A percentile compares a stretch with the other conserved stretches of the same genome.
These are phyloP conservation scores for Melanaphis sacchari DNA, from an alignment of 1,140 invertebrate genomes.

Conservation along the genomic window DNA sequence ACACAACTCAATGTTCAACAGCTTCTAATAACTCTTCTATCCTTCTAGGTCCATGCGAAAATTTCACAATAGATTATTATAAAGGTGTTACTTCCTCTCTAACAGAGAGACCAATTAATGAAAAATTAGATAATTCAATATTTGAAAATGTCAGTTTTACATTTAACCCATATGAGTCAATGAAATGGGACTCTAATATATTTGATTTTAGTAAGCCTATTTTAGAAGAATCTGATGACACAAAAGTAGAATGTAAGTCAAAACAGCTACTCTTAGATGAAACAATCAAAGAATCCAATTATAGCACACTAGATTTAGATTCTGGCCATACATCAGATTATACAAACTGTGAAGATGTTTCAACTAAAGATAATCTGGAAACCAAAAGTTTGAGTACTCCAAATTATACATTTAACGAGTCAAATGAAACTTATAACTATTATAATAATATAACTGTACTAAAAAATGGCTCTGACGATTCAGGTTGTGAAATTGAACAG, in stretches of 20 bases:
- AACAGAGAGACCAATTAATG: conserved; percentile 60
- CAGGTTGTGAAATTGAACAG: conserved; percentile 57
- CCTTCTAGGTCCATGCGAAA: conserved; percentile 68
- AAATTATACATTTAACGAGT: conserved; percentile 30
- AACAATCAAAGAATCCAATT: conserved; percentile 19
- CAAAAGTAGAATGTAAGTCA: neutral
- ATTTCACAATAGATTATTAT: conserved; percentile 67
- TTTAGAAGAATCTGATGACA: conserved; percentile 11
- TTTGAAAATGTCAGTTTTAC: conserved; percentile 55
- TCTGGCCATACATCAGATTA: conserved; percentile 51
- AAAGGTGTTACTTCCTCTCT: conserved; percentile 66
- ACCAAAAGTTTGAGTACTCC: conserved; percentile 24
- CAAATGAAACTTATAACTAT: conserved; percentile 33
- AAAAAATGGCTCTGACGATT: conserved; percentile 63
- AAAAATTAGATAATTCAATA: conserved; percentile 41
- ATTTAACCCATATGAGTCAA: conserved; percentile 47
- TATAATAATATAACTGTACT: conserved; percentile 36
- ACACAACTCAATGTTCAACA: conserved; percentile 45
- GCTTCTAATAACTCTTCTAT: conserved; percentile 62
- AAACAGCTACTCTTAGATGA: neutral
- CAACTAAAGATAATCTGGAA: conserved; percentile 38
- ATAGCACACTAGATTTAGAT: conserved; percentile 26
- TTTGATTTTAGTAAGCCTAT: conserved; percentile 40
- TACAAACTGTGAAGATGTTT: conserved; percentile 54
- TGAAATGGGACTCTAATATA: conserved; percentile 53